phyloP scores from a whole-genome alignment of 2,113 vertebrate species.

The Rhadina sibilatrix region DNA sequence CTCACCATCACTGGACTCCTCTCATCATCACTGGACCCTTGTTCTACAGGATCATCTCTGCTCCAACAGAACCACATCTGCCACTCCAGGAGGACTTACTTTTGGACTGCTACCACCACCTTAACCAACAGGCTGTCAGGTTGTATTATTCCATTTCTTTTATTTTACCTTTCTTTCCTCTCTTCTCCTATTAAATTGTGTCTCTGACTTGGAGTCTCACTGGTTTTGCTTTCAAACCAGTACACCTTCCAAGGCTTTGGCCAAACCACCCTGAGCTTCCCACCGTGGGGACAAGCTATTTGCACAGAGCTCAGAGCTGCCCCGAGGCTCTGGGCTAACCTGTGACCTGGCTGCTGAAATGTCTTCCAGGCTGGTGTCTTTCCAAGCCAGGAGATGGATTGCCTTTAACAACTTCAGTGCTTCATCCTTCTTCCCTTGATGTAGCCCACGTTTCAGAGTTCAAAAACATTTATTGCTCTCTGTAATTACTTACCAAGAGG shows the following conservation, averaged over 20 bases:
- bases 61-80: too few species aligned
- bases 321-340: neutral
- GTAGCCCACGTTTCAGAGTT: slow-evolving; percentile 36
- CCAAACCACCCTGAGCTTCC: neutral
- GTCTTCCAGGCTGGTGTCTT: neutral
- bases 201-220: too few species aligned
- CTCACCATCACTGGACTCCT: too few species aligned
- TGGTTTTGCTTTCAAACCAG: too few species aligned
- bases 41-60: too few species aligned
- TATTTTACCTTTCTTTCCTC: too few species aligned
- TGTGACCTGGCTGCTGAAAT: neutral
- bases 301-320: neutral
- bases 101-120: too few species aligned
- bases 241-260: neutral
- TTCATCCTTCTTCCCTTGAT: slow-evolving; percentile 25
- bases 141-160: too few species aligned
- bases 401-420: slow-evolving; percentile 16
- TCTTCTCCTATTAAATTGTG: too few species aligned
- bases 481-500: slow-evolving; percentile 68
- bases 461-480: slow-evolving; percentile 59
- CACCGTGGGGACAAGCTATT: neutral
- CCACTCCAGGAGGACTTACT: too few species aligned
- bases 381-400: slow-evolving; percentile 7
- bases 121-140: too few species aligned
- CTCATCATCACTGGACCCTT: too few species aligned